Percentiles rank a stretch among this genome's conserved stretches.
These are phyloP conservation scores for Solea senegalensis DNA, from an alignment of 2,113 vertebrate genomes.

Conservation along the genomic window DNA sequence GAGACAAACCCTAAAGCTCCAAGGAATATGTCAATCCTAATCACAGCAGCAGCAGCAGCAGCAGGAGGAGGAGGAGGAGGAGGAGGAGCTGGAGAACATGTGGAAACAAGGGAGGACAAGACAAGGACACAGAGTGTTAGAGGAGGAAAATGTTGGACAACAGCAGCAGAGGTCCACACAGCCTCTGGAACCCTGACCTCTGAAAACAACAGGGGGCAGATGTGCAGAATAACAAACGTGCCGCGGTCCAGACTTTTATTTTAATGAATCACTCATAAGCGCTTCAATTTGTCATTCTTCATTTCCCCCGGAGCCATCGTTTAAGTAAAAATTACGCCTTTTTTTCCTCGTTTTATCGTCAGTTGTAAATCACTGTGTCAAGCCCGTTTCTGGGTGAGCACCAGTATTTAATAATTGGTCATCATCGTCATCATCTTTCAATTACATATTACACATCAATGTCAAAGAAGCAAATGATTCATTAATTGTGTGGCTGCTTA, in stretches of 20 bases:
- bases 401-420: not conserved
- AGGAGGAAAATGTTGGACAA: not conserved
- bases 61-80: not conserved
- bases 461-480: not conserved
- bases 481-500: not conserved
- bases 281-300: too few relatives aligned
- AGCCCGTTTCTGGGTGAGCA: not conserved
- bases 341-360: not conserved
- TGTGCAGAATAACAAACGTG: not conserved
- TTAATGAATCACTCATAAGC: too few relatives aligned
- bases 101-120: not conserved
- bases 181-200: not conserved
- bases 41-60: slow-evolving; percentile 22
- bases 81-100: slow-evolving; percentile 4
- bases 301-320: not conserved
- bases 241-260: not conserved
- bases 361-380: not conserved
- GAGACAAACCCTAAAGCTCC: slow-evolving; percentile 3
- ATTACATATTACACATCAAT: not conserved
- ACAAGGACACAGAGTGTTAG: not conserved
- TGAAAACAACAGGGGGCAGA: not conserved
- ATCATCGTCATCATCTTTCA: not conserved
- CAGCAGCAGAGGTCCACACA: not conserved
- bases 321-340: not conserved
- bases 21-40: slow-evolving; percentile 30